Evolutionary conservation across 2,888 invertebrate species (phyloP).

Genomic region (Anarsia innoxiella): DNA sequence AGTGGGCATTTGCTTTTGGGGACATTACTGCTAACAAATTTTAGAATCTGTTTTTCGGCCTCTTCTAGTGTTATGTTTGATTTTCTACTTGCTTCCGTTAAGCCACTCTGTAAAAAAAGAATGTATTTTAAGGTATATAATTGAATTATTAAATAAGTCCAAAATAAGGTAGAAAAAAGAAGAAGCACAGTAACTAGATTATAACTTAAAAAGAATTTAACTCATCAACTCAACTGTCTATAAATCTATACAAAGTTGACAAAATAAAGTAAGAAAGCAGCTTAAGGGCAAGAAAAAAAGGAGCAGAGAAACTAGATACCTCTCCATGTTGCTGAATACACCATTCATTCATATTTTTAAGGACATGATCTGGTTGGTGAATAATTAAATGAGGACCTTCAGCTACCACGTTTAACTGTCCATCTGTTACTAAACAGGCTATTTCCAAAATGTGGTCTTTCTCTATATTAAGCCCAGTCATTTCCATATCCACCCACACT

Average conservation of each 20-base stretch:
- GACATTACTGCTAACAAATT: conserved; percentile 79
- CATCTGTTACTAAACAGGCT: conserved; percentile 91
- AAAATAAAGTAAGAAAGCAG: too few species aligned
- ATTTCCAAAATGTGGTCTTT: conserved; percentile 90
- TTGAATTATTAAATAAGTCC: too few species aligned
- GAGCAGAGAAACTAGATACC: conserved; percentile 63
- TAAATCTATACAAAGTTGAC: too few species aligned
- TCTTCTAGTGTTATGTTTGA: conserved; percentile 79
- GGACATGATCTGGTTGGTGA: conserved; percentile 81
- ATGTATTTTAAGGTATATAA: too few species aligned
- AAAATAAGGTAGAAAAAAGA: too few species aligned
- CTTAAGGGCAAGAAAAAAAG: neutral
- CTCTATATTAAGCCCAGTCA: conserved; percentile 91
- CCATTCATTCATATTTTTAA: conserved; percentile 90
- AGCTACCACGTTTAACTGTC: conserved; percentile 82
- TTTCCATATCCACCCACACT: conserved; percentile 88
- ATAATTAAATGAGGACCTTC: conserved; percentile 86
- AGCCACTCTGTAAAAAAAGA: conserved; percentile 80
- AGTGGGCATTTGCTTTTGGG: conserved; percentile 80
- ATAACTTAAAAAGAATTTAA: too few species aligned
- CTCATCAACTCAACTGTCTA: too few species aligned
- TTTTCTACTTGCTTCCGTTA: conserved; percentile 81
- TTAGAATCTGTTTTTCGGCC: conserved; percentile 83
- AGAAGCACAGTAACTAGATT: too few species aligned
- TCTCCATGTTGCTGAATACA: conserved; percentile 85